Evolutionary conservation across 2,113 vertebrate species (phyloP).

Genomic region (Sturnira hondurensis): DNA sequence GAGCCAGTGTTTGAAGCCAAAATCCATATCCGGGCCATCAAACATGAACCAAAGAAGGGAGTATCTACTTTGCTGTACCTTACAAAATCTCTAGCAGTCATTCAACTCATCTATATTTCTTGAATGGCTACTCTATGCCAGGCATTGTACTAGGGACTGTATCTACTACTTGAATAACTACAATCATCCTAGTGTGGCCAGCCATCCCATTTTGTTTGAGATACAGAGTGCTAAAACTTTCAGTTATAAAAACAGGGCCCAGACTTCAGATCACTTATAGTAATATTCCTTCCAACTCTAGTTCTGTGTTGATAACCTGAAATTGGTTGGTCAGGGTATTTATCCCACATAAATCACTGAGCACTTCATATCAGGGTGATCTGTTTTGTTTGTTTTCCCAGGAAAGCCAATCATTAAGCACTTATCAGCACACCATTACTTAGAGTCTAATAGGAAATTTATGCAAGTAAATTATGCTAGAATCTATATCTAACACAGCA

Average conservation of each 20-base stretch:
- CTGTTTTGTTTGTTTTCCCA: not conserved
- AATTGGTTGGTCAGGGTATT: not conserved
- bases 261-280: not conserved
- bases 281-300: not conserved
- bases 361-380: not conserved
- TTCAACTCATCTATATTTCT: not conserved
- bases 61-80: not conserved
- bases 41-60: not conserved
- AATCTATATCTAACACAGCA: not conserved
- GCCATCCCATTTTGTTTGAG: not conserved
- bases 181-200: not conserved
- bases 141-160: not conserved
- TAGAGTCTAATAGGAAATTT: not conserved
- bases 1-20: not conserved
- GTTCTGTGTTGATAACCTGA: not conserved
- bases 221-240: not conserved
- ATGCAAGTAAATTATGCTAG: not conserved
- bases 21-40: not conserved
- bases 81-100: not conserved
- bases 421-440: not conserved
- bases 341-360: not conserved
- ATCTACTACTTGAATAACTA: not conserved
- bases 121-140: not conserved
- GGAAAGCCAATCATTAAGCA: not conserved
- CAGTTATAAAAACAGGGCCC: not conserved